These are phyloP conservation scores for Leptopterna dolabrata DNA, from an alignment of 2,888 invertebrate genomes.

Conservation along the genomic window DNA sequence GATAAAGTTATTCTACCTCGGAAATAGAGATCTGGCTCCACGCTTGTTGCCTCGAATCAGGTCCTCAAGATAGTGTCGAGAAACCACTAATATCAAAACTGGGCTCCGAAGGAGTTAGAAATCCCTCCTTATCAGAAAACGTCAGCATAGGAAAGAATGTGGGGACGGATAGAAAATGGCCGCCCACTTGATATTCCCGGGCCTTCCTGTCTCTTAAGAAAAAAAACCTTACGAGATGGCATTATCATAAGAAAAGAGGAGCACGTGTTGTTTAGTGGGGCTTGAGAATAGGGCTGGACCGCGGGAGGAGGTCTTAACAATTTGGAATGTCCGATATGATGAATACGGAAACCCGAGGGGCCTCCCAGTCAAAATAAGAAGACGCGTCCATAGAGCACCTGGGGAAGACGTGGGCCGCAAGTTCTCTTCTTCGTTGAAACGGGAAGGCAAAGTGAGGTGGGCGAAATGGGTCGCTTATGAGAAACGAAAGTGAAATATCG, in stretches of 20 bases:
- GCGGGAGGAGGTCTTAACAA: not conserved
- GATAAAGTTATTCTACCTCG: not conserved
- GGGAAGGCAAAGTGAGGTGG: not conserved
- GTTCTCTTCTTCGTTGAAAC: not conserved
- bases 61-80: not conserved
- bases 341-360: not conserved
- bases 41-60: conserved; percentile 10
- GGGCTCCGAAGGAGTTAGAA: not conserved
- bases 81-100: not conserved
- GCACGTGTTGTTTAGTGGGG: conserved; percentile 10
- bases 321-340: conserved; percentile 29
- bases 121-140: conserved; percentile 12
- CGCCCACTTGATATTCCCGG: conserved; percentile 4
- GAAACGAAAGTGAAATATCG: not conserved
- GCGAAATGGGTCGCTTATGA: conserved; percentile 14
- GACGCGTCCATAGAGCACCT: not conserved
- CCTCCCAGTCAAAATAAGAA: not conserved
- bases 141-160: conserved; percentile 5
- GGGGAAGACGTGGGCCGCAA: not conserved
- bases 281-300: not conserved
- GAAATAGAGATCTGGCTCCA: not conserved
- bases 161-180: not conserved
- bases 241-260: conserved; percentile 29
- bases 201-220: not conserved
- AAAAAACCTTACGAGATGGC: not conserved